These are phyloP conservation scores for Cladorhizidae sp. DNA, from an alignment of 37 sponge, comb jelly and placozoan genomes.

Conservation along the genomic window DNA sequence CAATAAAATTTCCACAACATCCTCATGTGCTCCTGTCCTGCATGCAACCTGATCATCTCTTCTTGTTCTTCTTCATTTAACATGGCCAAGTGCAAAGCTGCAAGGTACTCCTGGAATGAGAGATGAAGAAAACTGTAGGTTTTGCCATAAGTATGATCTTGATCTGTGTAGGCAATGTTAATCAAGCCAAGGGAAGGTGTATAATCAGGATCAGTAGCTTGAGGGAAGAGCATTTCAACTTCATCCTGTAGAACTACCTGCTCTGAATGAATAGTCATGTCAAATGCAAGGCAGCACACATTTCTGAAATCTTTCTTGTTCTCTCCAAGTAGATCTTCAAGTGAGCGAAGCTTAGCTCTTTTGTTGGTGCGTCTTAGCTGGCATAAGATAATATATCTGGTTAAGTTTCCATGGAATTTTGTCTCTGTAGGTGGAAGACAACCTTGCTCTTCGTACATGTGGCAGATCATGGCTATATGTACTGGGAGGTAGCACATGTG, in stretches of 20 bases:
- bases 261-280: neutral
- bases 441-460: neutral
- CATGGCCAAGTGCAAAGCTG: constrained; percentile 6
- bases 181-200: constrained; percentile 10
- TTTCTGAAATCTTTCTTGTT: neutral
- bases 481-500: constrained; percentile 43
- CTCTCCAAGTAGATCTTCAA: neutral
- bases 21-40: neutral
- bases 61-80: neutral
- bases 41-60: neutral
- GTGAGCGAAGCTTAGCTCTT: neutral
- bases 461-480: constrained; percentile 17
- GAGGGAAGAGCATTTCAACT: neutral
- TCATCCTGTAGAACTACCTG: neutral
- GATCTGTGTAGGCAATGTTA: neutral
- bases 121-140: constrained; percentile 28
- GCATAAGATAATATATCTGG: neutral
- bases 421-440: constrained; percentile 26
- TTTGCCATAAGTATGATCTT: neutral
- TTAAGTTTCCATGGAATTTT: constrained; percentile 26
- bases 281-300: constrained; percentile 16
- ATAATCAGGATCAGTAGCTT: neutral
- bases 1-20: constrained; percentile 26
- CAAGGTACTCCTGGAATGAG: constrained; percentile 27
- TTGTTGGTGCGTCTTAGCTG: neutral